Conservation (phyloP, 2,888 invertebrate species). For the Phyto melanocephala region DNA sequence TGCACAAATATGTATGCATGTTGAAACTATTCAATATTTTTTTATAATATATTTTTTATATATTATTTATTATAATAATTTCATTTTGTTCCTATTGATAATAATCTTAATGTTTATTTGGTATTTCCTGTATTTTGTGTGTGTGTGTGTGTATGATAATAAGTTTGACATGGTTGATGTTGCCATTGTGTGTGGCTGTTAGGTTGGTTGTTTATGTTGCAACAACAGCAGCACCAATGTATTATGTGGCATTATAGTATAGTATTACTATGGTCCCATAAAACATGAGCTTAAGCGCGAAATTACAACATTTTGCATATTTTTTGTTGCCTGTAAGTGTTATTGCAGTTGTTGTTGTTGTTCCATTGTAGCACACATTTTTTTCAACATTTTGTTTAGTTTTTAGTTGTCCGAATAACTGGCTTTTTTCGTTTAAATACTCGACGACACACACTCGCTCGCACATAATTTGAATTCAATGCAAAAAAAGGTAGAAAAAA, state of each 20-base stretch:
- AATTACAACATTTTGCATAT: constrained; percentile 58
- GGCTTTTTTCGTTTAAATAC: constrained; percentile 38
- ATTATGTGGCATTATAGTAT: constrained; percentile 11
- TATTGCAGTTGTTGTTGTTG: constrained; percentile 14
- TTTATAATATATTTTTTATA: not conserved
- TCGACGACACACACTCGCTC: not conserved
- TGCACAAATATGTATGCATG: too few relatives aligned
- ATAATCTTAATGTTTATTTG: constrained; percentile 61
- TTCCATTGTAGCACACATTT: constrained; percentile 46
- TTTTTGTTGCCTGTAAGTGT: not conserved
- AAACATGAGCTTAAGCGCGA: constrained; percentile 57
- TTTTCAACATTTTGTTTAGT: constrained; percentile 42
- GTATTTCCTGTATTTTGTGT: constrained; percentile 61
- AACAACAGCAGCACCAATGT: not conserved
- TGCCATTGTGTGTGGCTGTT: constrained; percentile 14
- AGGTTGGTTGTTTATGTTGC: constrained; percentile 16
- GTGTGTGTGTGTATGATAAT: not conserved
- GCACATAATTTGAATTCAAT: constrained; percentile 3
- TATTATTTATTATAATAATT: not conserved
- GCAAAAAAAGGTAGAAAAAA: constrained; percentile 25
- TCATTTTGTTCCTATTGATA: constrained; percentile 50
- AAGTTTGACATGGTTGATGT: constrained; percentile 38
- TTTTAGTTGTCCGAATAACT: constrained; percentile 46
- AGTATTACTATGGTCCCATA: constrained; percentile 35
- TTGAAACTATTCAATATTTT: not conserved